Base-by-base conservation (phyloP, 2,797 vertebrate genomes). In the Microctenopoma steveboyesi region DNA sequence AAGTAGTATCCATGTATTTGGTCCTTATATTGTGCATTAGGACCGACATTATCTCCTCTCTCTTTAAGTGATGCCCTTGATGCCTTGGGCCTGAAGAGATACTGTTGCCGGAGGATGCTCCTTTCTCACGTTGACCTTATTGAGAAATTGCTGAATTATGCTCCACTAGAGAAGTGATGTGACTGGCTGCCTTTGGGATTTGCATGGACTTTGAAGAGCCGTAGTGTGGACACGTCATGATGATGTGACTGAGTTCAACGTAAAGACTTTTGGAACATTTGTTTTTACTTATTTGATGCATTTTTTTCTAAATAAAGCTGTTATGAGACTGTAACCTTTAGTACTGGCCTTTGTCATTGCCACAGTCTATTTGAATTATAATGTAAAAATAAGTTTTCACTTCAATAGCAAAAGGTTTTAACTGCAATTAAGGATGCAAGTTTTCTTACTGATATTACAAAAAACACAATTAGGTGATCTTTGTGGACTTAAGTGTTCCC, bases 111-210 rank as follows among this genome's bases (percentile, higher is more conserved):
- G 55, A 93, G 97, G 74, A 98, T 98, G 98, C 94, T 99, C 52
- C 95, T 99, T 0, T 96, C 98, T 59, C 97, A 99, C 0, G 96
- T 98, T 81, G 98, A 99, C 91, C 95, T 99, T 62, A 99, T 99
- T 57, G 98, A 99, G 90, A 99, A 99, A 82, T 91, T 99, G 69
- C 87, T 99, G 88, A 99, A 99, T 93, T 99, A 99, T 7, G 96
- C 96, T 0, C 98, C 98, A 0, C 88, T 99, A 84, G 98, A 99
- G 88, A 98, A 98, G 87, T 97, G 86, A 95, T 73, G 45, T 3
- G 40, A 43, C 25, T 27, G 22, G 3, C 50, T 18, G 6, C 16
- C 42, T 52, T n/a, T 0, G 69, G 28, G 13, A 61, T 45, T 7
- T 12, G 13, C 61, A 58, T 33, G 61, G 75, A 78, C 79, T 70